Evolutionary conservation across 2,888 invertebrate species (phyloP), one percentile per base, ranked within the genome.

Genomic region (Lamellibrachia columna): DNA sequence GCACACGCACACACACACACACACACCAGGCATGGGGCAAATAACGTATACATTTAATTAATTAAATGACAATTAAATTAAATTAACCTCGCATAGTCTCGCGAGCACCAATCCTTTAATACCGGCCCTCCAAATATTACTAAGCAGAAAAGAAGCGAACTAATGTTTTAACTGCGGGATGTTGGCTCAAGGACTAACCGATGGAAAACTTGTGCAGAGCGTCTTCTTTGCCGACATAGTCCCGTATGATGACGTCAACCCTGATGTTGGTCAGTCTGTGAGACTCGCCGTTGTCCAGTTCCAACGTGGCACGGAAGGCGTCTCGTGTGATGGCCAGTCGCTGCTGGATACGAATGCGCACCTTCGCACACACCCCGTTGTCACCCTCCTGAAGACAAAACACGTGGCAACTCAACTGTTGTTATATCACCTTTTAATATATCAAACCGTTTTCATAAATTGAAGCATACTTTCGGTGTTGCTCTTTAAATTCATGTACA

Each of bases 361-460:
- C 93, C 91, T 93, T 93, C 90, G 93, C 93, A 58, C 93, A 93
- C 1, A 93, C 92, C 1, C 93, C 93, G 22, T 92, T 90, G 3
- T 93, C 92, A 22, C n/a, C n/a, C 90, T 15, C 15, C 90, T 90
- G 40, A 90, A 90, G 90, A 90, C 15, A 90, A 90, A 22, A 90
- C 22, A 90, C 90, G 90, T 90, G 22, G 90, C 40, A 40, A 40
- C 40, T 40, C 40, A 40, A 40, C 40, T 40, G 40, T 40, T 40
- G 40, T 40, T 40, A 40, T 40, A 40, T 40, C 40, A 40, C 40
- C 40, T 40, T 40, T 1, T 40, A 40, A 40, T 40, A 40, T 91
- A n/a, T 52, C 92, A 40, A 40, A 40, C 40, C 40, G 0, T 40
- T 40, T 40, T 40, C 40, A 40, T 40, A 40, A 40, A 40, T 40